phyloP scores from a whole-genome alignment of 2,888 invertebrate genomes.

The Polyommatus iphigenia region DNA sequence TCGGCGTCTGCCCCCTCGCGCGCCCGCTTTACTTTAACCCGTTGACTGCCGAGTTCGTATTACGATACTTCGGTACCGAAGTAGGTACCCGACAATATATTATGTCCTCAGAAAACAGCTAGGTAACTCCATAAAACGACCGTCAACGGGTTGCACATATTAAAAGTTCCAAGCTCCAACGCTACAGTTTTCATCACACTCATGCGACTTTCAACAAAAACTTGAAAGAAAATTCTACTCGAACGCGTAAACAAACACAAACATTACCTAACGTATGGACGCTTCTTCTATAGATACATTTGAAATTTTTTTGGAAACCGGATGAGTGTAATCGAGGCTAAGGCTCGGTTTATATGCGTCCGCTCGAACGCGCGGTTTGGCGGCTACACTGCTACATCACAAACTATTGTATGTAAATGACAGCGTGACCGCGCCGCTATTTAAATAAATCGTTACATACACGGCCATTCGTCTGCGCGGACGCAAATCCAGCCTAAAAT shows the following conservation, averaged over 20 bases:
- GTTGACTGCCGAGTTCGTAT: background rate
- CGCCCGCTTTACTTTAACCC: background rate
- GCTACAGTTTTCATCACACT: background rate
- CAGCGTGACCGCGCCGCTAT: too few relatives aligned
- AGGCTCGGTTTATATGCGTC: too few relatives aligned
- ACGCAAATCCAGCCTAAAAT: background rate
- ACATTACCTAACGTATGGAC: constrained; percentile 16
- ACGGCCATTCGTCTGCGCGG: too few relatives aligned
- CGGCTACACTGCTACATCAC: too few relatives aligned
- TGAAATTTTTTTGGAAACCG: background rate
- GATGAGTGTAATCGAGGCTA: background rate
- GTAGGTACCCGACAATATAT: background rate
- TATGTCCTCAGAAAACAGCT: background rate
- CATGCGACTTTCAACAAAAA: constrained; percentile 7
- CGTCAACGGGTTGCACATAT: background rate
- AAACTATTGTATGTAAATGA: too few relatives aligned
- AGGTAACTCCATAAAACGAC: background rate
- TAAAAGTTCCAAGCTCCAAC: background rate
- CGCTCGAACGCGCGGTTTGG: too few relatives aligned
- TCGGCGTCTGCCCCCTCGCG: background rate
- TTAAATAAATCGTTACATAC: too few relatives aligned
- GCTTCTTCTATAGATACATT: background rate
- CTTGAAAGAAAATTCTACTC: background rate
- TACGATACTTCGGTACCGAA: background rate
- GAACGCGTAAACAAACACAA: background rate